These are phyloP conservation scores for Griposia aprilina DNA, from an alignment of 2,888 invertebrate genomes.

Conservation along the genomic window DNA sequence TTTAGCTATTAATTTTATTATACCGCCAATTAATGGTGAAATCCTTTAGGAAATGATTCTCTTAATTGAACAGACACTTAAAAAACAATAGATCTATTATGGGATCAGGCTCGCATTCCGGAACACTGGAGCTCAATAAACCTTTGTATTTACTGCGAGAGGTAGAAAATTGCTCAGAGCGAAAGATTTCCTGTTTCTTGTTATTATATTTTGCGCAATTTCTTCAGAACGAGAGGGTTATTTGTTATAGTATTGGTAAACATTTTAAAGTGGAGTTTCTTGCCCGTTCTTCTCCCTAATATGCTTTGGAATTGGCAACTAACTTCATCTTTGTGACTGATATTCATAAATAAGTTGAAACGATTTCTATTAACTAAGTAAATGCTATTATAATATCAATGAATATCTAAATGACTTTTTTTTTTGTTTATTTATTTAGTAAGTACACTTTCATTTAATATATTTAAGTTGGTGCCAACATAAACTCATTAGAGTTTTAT, in stretches of 20 bases:
- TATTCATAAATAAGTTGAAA: neutral
- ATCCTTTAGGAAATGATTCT: conserved; percentile 54
- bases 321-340: neutral
- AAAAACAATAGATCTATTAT: conserved; percentile 65
- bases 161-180: conserved; percentile 49
- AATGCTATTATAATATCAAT: neutral
- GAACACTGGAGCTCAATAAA: conserved; percentile 57
- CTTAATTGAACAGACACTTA: conserved; percentile 63
- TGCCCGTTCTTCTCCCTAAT: neutral
- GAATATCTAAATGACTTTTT: neutral
- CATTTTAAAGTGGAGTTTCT: neutral
- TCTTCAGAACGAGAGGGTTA: neutral
- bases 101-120: conserved; percentile 53
- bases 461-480: too few species aligned
- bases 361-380: neutral
- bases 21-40: conserved; percentile 49
- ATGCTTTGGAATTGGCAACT: neutral
- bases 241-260: neutral
- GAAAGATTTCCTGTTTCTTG: conserved; percentile 30
- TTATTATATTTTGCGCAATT: conserved; percentile 42
- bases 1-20: conserved; percentile 57
- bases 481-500: too few species aligned
- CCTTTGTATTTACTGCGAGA: conserved; percentile 50
- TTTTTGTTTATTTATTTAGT: too few species aligned
- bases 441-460: too few species aligned